These are phyloP conservation scores for Choristoneura rosaceana DNA, from an alignment of 2,888 invertebrate genomes.

Conservation along the genomic window DNA sequence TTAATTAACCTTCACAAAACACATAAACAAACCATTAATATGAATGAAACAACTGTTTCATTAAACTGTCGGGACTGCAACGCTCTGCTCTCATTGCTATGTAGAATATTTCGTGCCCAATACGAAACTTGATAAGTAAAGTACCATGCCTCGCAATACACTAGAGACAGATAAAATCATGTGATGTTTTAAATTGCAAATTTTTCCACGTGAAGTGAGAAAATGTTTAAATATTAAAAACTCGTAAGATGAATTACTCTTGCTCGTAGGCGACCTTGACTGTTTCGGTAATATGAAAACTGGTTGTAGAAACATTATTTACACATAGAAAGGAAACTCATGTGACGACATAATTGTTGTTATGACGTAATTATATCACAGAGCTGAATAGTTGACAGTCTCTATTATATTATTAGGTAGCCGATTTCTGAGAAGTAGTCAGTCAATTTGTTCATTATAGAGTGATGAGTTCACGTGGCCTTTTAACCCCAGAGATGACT, in stretches of 20 bases:
- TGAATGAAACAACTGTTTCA: constrained; percentile 42
- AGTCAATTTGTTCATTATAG: not conserved
- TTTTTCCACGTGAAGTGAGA: constrained; percentile 12
- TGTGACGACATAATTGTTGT: constrained; percentile 9
- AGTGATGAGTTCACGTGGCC: no score
- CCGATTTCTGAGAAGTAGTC: not conserved
- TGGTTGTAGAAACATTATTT: constrained; percentile 6
- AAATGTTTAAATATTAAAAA: constrained; percentile 9
- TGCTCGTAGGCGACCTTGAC: constrained; percentile 21
- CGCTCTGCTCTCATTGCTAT: constrained; percentile 63
- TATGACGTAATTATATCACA: not conserved
- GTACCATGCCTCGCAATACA: not conserved
- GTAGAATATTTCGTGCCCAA: constrained; percentile 45
- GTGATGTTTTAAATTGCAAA: constrained; percentile 23
- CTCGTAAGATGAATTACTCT: constrained; percentile 17
- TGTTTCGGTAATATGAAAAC: constrained; percentile 22
- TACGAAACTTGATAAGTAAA: constrained; percentile 17
- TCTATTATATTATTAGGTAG: not conserved
- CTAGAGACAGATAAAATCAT: constrained; percentile 9
- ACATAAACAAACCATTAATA: constrained; percentile 35
- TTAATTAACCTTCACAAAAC: constrained; percentile 24
- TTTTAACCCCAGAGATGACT: not conserved
- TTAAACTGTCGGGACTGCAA: constrained; percentile 50
- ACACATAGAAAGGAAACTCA: constrained; percentile 6
- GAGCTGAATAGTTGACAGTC: not conserved